phyloP scores from a whole-genome alignment of 2,797 vertebrate genomes.

The Siniperca obscura region DNA sequence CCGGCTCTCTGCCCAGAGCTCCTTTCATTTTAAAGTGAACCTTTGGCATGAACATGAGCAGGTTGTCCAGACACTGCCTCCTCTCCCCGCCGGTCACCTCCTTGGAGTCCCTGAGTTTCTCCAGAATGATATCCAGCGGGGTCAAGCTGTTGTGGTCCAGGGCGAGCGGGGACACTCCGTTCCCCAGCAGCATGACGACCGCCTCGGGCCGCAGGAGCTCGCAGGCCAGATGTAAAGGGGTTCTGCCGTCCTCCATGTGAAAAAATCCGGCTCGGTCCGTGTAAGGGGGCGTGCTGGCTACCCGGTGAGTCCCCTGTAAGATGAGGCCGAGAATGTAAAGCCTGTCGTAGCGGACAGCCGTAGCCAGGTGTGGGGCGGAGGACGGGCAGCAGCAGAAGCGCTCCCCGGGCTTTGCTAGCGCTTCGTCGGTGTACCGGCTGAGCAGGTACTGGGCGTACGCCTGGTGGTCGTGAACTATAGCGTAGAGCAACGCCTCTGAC shows the following conservation, averaged over 20 bases:
- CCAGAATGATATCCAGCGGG: slow-evolving; percentile 87
- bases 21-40: slow-evolving; percentile 86
- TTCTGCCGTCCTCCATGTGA: slow-evolving; percentile 86
- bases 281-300: slow-evolving; percentile 80
- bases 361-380: slow-evolving; percentile 87
- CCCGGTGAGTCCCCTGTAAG: slow-evolving; percentile 85
- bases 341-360: slow-evolving; percentile 90
- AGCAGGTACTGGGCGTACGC: slow-evolving; percentile 89
- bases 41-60: slow-evolving; percentile 89
- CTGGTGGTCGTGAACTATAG: slow-evolving; percentile 91
- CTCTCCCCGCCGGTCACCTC: slow-evolving; percentile 76
- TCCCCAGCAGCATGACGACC: slow-evolving; percentile 87
- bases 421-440: slow-evolving; percentile 85
- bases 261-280: slow-evolving; percentile 84
- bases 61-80: slow-evolving; percentile 87
- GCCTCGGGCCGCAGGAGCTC: slow-evolving; percentile 89
- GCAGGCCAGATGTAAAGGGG: slow-evolving; percentile 89
- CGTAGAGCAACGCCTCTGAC: slow-evolving; percentile 91
- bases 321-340: slow-evolving; percentile 88
- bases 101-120: slow-evolving; percentile 86
- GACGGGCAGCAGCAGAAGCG: slow-evolving; percentile 88
- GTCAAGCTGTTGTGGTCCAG: slow-evolving; percentile 87
- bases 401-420: slow-evolving; percentile 88
- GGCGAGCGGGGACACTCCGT: slow-evolving; percentile 86
- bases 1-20: slow-evolving; percentile 80